Evolutionary conservation across 2,113 vertebrate species (phyloP).

Genomic region (Alouatta palliata): DNA sequence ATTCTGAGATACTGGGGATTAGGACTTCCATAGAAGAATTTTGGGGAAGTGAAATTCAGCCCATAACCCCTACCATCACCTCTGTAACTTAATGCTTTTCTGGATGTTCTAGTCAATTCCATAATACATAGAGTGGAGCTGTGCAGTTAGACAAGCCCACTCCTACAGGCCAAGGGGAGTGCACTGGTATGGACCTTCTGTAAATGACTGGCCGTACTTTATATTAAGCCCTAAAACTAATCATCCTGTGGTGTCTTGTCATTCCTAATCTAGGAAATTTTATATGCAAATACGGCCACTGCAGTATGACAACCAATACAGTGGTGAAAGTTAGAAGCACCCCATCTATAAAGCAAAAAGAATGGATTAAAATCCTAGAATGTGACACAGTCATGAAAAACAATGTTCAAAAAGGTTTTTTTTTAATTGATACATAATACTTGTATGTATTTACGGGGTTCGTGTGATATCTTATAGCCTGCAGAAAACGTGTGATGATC

Average conservation of each 20-base stretch:
- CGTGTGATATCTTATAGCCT: not conserved
- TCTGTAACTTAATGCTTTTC: not conserved
- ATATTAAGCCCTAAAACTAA: not conserved
- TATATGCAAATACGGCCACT: not conserved
- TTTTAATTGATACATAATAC: not conserved
- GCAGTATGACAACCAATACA: not conserved
- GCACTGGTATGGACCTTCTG: rapidly evolving
- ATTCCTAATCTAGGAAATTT: not conserved
- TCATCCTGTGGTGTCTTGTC: too few species aligned
- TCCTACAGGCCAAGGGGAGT: rapidly evolving
- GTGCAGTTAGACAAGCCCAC: too few species aligned
- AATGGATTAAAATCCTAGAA: not conserved
- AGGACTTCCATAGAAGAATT: not conserved
- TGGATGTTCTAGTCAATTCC: too few species aligned
- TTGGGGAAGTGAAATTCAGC: not conserved
- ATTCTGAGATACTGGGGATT: not conserved
- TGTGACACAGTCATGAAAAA: not conserved
- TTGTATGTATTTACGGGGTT: not conserved
- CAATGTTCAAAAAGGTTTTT: not conserved
- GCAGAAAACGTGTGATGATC: not conserved
- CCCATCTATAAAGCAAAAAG: not conserved
- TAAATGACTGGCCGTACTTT: not conserved
- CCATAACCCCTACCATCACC: not conserved
- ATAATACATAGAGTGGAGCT: not conserved
- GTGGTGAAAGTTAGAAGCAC: not conserved